Evolutionary conservation across 2,113 vertebrate species (phyloP).

Genomic region (Albula goreensis): DNA sequence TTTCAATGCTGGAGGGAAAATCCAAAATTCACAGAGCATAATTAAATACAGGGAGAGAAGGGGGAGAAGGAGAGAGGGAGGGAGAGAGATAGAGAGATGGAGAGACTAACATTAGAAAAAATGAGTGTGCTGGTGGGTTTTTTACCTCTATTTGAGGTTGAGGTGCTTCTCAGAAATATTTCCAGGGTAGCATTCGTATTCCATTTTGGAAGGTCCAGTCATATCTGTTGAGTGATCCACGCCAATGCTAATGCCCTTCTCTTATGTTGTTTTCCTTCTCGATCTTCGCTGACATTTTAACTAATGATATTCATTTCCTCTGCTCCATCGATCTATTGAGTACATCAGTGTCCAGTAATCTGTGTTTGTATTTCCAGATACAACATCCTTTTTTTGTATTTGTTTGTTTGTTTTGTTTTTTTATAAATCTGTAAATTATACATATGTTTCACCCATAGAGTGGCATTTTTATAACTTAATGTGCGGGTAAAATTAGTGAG

Average conservation of each 20-base stretch:
- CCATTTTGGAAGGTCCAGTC: not conserved
- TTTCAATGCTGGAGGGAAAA: slow-evolving; percentile 83
- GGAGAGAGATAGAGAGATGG: slow-evolving; percentile 30
- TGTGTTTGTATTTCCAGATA: not conserved
- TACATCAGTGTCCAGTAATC: not conserved
- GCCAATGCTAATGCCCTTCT: not conserved
- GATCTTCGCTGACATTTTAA: not conserved
- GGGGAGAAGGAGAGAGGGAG: slow-evolving; percentile 40
- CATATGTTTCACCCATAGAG: not conserved
- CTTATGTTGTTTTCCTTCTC: not conserved
- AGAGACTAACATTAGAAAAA: slow-evolving; percentile 65
- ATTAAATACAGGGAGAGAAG: slow-evolving; percentile 77
- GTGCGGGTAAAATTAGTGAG: not conserved
- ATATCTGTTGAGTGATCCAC: not conserved
- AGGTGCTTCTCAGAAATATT: slow-evolving; percentile 64
- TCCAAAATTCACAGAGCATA: slow-evolving; percentile 85
- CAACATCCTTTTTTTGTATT: not conserved
- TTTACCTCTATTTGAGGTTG: slow-evolving; percentile 65
- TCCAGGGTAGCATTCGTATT: slow-evolving; percentile 29
- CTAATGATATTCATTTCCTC: not conserved
- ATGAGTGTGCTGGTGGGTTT: slow-evolving; percentile 60
- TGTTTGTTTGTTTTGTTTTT: not conserved
- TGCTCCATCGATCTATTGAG: not conserved
- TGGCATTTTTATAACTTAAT: too few relatives aligned
- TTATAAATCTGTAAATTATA: not conserved